Conservation (phyloP, 2,888 invertebrate species). For the Schizotus pectinicornis region DNA sequence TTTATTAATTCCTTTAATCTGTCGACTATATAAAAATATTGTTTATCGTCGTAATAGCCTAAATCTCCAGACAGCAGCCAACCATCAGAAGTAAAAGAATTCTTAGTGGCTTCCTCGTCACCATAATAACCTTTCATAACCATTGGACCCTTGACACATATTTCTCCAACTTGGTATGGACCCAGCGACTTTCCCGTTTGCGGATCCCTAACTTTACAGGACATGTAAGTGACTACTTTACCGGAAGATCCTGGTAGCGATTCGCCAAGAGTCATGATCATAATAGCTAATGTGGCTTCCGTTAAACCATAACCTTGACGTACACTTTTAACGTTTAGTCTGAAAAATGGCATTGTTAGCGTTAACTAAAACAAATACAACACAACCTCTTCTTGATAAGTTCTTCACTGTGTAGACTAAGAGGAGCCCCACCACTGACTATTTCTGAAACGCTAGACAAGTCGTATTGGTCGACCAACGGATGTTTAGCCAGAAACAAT, state of each 20-base stretch:
- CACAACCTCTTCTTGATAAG: slow-evolving; percentile 60
- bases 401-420: slow-evolving; percentile 71
- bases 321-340: slow-evolving; percentile 62
- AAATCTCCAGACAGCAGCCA: slow-evolving; percentile 83
- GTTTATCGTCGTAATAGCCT: slow-evolving; percentile 79
- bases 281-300: slow-evolving; percentile 70
- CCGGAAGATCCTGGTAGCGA: slow-evolving; percentile 70
- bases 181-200: slow-evolving; percentile 68
- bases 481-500: slow-evolving; percentile 81
- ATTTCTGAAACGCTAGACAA: slow-evolving; percentile 71
- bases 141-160: slow-evolving; percentile 78
- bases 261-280: slow-evolving; percentile 49
- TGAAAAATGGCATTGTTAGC: background rate
- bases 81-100: slow-evolving; percentile 73
- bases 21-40: slow-evolving; percentile 82
- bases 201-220: slow-evolving; percentile 68
- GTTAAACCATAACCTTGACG: slow-evolving; percentile 80
- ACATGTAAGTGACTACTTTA: slow-evolving; percentile 65
- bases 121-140: slow-evolving; percentile 76
- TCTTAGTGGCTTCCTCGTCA: slow-evolving; percentile 68
- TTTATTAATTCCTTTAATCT: slow-evolving; percentile 90
- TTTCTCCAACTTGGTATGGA: slow-evolving; percentile 73
- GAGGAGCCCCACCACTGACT: slow-evolving; percentile 80
- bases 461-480: slow-evolving; percentile 77
- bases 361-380: background rate